Base-by-base conservation (phyloP, 2,113 vertebrate species). In the Scomber japonicus region DNA sequence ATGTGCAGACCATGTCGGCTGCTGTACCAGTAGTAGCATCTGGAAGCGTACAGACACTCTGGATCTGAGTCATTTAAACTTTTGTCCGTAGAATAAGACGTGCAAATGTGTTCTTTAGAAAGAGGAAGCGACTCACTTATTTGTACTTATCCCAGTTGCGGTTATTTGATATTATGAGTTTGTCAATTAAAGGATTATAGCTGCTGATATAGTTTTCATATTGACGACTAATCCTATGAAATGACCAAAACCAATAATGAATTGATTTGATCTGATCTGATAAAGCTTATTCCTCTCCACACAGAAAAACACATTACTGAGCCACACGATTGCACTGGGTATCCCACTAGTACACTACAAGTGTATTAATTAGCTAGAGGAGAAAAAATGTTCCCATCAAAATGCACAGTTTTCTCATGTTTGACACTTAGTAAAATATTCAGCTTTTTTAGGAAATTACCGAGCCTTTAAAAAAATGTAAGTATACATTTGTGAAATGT, bases 11-110 rank as follows among this genome's bases (percentile, higher is more conserved):
- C 46, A 44, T 30, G 62, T 60, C 35, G 24, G 56, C 64, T 69
- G 59, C 75, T 62, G 70, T 10, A 17, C 31, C 81, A 71, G 51
- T 46, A 65, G 77, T 83, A 75, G 82, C 78, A 81, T 40, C 50
- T 16, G 66, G 56, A 77, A 3, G 62, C 16, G 8, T 19, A 51
- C 61, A 45, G 69, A 15, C 55, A 44, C 31, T 50, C 31, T 61
- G 57, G 30, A 65, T 54, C 13, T 31, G 9, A 69, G n/a, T 60
- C 15, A 27, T 60, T 80, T 74, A 5, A 56, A 53, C 35, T 30
- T 5, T 2, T 60, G 51, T 78, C 49, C 17, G 2, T 27, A 57
- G n/a, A 78, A 68, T 54, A 61, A 35, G 14, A 72, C 3, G 2
- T 57, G 11, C 48, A 65, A 35, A 51, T n/a, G 49, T n/a, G 50